Conservation (phyloP, 2,888 invertebrate genomes). For the Prionchulus punctatus region DNA sequence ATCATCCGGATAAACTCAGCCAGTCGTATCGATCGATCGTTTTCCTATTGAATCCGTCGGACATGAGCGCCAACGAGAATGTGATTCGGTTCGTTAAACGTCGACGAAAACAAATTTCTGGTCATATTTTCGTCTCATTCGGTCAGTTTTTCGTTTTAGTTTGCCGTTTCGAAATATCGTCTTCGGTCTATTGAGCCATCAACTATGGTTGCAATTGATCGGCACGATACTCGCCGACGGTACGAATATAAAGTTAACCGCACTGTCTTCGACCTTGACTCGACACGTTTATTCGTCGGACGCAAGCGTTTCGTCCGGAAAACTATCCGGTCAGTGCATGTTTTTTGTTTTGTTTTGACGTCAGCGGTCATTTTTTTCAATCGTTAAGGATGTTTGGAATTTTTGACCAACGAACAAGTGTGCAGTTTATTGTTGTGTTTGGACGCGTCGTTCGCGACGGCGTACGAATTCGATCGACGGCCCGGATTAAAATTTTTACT, state of each 20-base stretch:
- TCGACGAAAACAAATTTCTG: neutral
- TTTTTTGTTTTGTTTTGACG: constrained; percentile 9
- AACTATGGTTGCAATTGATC: constrained; percentile 74
- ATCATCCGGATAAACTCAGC: constrained; percentile 16
- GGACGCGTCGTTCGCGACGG: constrained; percentile 61
- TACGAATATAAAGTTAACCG: neutral
- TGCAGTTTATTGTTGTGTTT: constrained; percentile 58
- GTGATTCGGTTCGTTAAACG: neutral
- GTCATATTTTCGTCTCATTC: neutral
- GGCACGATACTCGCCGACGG: constrained; percentile 68
- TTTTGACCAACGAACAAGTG: constrained; percentile 40
- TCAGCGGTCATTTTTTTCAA: constrained; percentile 1
- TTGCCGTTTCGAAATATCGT: constrained; percentile 73
- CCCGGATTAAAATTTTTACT: constrained; percentile 82
- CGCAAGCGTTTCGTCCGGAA: neutral
- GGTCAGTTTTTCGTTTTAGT: constrained; percentile 33
- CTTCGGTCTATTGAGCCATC: constrained; percentile 73
- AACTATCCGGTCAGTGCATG: neutral
- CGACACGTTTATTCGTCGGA: neutral
- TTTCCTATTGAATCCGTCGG: constrained; percentile 57
- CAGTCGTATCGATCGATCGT: constrained; percentile 69
- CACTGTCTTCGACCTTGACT: neutral
- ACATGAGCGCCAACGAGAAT: neutral
- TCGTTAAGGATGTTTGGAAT: constrained; percentile 25
- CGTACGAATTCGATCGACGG: constrained; percentile 68